Percentiles rank a stretch among this genome's conserved stretches.
phyloP scores from a whole-genome alignment of 2,797 vertebrate genomes.

The Allobates femoralis region DNA sequence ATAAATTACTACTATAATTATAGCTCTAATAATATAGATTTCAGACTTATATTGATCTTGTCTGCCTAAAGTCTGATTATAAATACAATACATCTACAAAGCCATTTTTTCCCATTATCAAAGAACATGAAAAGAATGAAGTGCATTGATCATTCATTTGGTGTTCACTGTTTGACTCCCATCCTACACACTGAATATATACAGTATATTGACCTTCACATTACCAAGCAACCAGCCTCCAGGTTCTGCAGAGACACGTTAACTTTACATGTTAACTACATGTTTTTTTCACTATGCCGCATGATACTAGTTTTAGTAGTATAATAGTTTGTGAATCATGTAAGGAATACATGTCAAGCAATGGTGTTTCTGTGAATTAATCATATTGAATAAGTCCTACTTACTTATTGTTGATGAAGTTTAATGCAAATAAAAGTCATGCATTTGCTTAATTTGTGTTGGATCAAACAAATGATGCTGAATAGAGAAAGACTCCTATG shows the following conservation, averaged over 20 bases:
- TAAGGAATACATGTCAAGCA: not conserved
- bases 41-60: not conserved
- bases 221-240: conserved; percentile 4
- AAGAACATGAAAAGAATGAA: conserved; percentile 29
- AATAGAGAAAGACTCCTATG: not conserved
- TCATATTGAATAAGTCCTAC: not conserved
- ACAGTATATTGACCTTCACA: conserved; percentile 45
- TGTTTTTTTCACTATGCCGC: conserved; percentile 16
- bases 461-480: not conserved
- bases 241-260: not conserved
- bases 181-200: conserved; percentile 12
- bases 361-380: too few species aligned
- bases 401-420: not conserved
- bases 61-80: not conserved
- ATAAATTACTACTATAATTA: not conserved
- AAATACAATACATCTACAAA: conserved; percentile 31
- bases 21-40: not conserved
- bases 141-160: conserved; percentile 31
- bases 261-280: not conserved
- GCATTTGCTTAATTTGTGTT: too few species aligned
- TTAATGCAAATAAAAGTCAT: not conserved
- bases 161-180: conserved; percentile 15
- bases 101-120: conserved; percentile 16
- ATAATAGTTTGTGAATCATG: not conserved
- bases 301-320: not conserved